Base-by-base conservation (phyloP, 2,797 vertebrate species). In the Podarcis lilfordi region DNA sequence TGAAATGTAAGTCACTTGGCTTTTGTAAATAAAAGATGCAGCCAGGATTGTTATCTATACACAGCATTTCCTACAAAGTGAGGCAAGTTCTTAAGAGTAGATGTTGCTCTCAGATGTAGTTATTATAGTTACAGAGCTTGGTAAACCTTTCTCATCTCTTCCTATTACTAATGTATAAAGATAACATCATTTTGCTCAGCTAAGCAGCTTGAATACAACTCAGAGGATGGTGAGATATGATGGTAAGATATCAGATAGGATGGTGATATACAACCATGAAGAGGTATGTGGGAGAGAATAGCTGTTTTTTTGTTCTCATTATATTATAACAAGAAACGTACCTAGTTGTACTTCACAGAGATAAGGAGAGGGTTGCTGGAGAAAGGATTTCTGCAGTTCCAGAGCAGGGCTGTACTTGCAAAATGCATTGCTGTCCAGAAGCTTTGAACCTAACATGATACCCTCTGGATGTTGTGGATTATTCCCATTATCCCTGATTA, bases 21-120 rank as follows among this genome's bases (percentile, higher is more conserved):
- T 69, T 94, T 94, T 87, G 29, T 68, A 80, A 80, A 89, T 92
- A 91, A 71, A 90, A 90, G 82, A 93, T 93, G 66, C 37, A 80
- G 25, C 79, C 37, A 87, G 91, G 89, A 84, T 40, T 80, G 50
- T 13, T 37, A 88, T 88, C 75, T 86, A 23, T 78, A 72, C 23
- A 19, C 40, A 10, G 75, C 80, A 68, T 89, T 92, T 90, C 79
- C 61, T 78, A 23, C 10, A 17, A 6, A 45, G 37, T 13, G 2
- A 76, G n/a, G 21, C 37, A 89, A 86, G 27, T 92, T 90, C 74
- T 91, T 37, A 77, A 84, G 50, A 55, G 50, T 55, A 15, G 37
- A 71, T 1, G 25, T n/a, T 84, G 77, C 35, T 84, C 69, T 43
- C 88, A 17, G 0, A 23, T 27, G 8, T 27, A 68, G 9, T 82